These are phyloP conservation scores for Melopsittacus undulatus DNA, from an alignment of 2,797 vertebrate genomes.

Conservation along the genomic window DNA sequence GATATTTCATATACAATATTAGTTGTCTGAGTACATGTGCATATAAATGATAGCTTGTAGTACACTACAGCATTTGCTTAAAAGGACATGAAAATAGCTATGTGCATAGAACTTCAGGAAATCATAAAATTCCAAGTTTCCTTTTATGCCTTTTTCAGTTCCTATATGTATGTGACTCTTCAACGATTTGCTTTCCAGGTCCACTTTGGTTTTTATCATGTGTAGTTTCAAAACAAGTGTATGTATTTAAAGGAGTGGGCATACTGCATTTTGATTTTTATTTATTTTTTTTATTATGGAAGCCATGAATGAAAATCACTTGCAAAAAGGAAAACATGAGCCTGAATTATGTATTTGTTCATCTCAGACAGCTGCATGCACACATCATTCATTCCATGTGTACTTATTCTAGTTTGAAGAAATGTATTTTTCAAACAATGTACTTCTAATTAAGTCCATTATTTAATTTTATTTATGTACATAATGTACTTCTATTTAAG, in stretches of 20 bases:
- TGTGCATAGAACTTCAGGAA: background rate
- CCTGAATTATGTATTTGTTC: background rate
- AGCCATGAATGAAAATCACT: background rate
- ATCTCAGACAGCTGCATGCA: background rate
- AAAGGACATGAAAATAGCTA: background rate
- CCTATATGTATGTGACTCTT: background rate
- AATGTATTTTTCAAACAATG: background rate
- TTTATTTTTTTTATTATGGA: background rate
- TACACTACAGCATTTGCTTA: background rate
- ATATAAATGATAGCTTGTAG: background rate
- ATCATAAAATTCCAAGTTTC: background rate
- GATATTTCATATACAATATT: background rate
- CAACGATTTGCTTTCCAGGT: background rate
- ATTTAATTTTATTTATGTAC: background rate
- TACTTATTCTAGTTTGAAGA: background rate
- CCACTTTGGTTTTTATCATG: background rate
- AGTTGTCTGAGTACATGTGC: background rate
- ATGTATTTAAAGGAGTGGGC: background rate
- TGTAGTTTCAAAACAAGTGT: background rate
- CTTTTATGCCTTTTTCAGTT: background rate
- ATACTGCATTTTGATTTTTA: background rate
- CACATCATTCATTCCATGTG: background rate
- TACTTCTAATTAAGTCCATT: background rate
- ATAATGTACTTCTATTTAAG: background rate
- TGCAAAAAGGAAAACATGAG: background rate